Evolutionary conservation across 1,140 invertebrate species (phyloP), one percentile per base, ranked within the genome.

Genomic region (Pygmarrhopalites habei): DNA sequence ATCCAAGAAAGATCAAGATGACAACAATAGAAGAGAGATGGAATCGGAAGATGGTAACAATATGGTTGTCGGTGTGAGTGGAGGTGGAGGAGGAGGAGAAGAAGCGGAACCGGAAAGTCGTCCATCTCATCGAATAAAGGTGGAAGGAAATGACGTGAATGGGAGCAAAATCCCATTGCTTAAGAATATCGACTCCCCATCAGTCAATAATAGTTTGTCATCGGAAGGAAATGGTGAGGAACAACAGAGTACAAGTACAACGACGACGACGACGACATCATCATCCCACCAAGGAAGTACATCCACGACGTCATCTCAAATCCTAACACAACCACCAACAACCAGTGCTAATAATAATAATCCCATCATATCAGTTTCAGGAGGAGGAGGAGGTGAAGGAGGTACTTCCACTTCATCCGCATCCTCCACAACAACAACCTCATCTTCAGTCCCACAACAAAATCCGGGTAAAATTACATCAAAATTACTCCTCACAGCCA

Each of bases 81-180:
- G 30, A 26, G 26, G n/a, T 32, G 49, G 43, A 52, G 14, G 4
- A 21, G 12, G 39, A n/a, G 30, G 35, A 17, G 29, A 44, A 26
- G 30, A 56, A 28, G 29, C 58, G 63, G 63, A 65, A 66, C 59
- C 64, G 64, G 64, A 66, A 66, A 60, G 63, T 39, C 53, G 29
- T 28, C 53, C 53, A 57, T 52, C 55, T 51, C 39, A n/a, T 51
- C 30, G 21, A 35, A n/a, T 21, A 10, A 43, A 58, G 53, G 49
- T 49, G 49, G 55, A 62, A 46, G 64, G 64, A 66, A 66, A 44
- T 66, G 64, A 66, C 64, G 64, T 58, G 28, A 53, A 53, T 39
- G 35, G 35, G 35, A 39, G 35, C 35, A 39, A 39, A 39, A 21
- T 47, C 5, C n/a, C n/a, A n/a, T n/a, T n/a, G n/a, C 10, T 21